phyloP scores from a whole-genome alignment of 2,888 invertebrate genomes.

The Holacanthella duospinosa region DNA sequence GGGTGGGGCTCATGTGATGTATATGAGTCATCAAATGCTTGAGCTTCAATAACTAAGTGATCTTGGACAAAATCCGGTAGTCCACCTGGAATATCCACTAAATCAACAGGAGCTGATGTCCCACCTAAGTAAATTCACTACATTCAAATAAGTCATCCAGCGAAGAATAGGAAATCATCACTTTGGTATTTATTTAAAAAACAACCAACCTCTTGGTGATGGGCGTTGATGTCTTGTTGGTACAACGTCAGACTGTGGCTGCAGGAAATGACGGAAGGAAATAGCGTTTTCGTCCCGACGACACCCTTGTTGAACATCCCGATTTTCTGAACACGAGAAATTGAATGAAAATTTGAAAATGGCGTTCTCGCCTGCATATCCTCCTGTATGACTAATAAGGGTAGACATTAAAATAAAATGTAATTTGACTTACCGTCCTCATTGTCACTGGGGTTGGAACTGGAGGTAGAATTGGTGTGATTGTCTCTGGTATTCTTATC shows the following conservation, averaged over 20 bases:
- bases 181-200: background rate
- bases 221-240: slow-evolving; percentile 22
- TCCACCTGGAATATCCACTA: slow-evolving; percentile 39
- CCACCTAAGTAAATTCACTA: slow-evolving; percentile 13
- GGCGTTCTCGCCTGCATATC: no score
- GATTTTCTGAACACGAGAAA: no score
- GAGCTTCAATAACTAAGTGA: slow-evolving; percentile 52
- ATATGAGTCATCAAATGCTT: background rate
- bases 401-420: no score
- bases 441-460: background rate
- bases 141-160: background rate
- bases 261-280: slow-evolving; percentile 71
- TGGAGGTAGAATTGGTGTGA: no score
- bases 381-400: no score
- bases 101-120: slow-evolving; percentile 27
- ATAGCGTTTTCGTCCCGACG: slow-evolving; percentile 65
- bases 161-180: background rate
- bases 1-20: background rate
- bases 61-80: slow-evolving; percentile 82
- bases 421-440: background rate
- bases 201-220: background rate
- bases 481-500: no score
- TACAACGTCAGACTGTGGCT: slow-evolving; percentile 34
- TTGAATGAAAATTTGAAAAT: no score
- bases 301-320: no score